Percentiles rank a stretch among this genome's conserved stretches.
Conservation (phyloP, 2,888 invertebrate species). For the Epicampocera succincta region DNA sequence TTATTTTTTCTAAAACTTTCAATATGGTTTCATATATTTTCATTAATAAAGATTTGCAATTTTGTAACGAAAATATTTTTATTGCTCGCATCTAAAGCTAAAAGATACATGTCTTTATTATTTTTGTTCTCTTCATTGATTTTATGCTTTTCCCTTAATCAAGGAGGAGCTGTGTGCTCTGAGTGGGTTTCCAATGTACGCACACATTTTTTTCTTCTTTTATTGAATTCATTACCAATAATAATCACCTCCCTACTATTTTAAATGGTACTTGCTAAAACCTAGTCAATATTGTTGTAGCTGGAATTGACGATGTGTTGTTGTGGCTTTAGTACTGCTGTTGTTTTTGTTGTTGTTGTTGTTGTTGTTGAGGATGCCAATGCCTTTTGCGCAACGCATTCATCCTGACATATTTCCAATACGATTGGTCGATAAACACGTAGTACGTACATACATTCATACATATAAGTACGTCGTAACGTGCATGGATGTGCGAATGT, state of each 20-base stretch:
- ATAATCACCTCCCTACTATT: constrained; percentile 48
- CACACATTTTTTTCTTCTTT: constrained; percentile 27
- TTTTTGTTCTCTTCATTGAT: neutral
- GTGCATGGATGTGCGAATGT: neutral
- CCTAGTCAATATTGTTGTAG: constrained; percentile 29
- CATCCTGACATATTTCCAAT: constrained; percentile 81
- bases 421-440: constrained; percentile 80
- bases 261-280: constrained; percentile 1
- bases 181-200: constrained; percentile 17
- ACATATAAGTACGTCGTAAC: no score
- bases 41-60: no score
- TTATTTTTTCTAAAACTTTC: no score
- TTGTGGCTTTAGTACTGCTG: constrained; percentile 19
- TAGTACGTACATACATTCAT: constrained; percentile 17
- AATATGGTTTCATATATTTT: no score
- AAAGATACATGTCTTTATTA: no score
- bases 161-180: constrained; percentile 54
- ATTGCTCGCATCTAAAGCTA: no score
- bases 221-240: constrained; percentile 65
- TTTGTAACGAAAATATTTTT: no score
- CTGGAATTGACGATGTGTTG: constrained; percentile 32
- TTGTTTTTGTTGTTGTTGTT: constrained; percentile 41
- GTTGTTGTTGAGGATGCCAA: constrained; percentile 65
- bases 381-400: constrained; percentile 70
- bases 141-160: constrained; percentile 10